A percentile compares a stretch with the other conserved stretches of the same genome.
Conservation (phyloP, 2,113 vertebrate genomes). For the Brachyistius frenatus region DNA sequence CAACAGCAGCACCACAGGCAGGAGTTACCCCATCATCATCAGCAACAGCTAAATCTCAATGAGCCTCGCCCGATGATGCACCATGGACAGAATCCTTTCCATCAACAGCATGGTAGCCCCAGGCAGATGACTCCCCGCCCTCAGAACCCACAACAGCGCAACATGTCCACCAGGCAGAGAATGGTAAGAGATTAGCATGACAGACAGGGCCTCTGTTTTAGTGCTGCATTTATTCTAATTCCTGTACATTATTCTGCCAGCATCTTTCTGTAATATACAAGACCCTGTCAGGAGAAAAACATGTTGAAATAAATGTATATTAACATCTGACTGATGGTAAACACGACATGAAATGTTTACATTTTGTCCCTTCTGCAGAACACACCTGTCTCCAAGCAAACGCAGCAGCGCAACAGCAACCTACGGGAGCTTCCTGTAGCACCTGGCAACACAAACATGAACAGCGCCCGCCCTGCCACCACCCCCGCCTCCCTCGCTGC, state of each 20-base stretch:
- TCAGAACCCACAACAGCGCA: constrained; percentile 84
- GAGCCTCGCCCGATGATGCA: constrained; percentile 87
- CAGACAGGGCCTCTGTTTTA: background rate
- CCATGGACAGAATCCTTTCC: constrained; percentile 89
- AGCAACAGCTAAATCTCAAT: constrained; percentile 72
- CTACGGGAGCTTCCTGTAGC: constrained; percentile 94
- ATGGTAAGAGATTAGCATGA: constrained; percentile 86
- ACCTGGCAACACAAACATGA: constrained; percentile 83
- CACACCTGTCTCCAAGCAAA: constrained; percentile 86
- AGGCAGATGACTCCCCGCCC: constrained; percentile 89
- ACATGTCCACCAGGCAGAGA: constrained; percentile 85
- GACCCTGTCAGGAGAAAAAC: background rate
- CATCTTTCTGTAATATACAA: constrained; percentile 3
- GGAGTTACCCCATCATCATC: constrained; percentile 85
- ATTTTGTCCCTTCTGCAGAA: constrained; percentile 77
- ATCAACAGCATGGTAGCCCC: constrained; percentile 86
- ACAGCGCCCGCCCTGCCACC: constrained; percentile 70
- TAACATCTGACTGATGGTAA: background rate
- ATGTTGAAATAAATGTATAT: background rate
- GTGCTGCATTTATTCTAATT: background rate
- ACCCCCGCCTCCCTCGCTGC: constrained; percentile 79
- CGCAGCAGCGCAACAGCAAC: constrained; percentile 94
- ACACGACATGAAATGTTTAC: constrained; percentile 1
- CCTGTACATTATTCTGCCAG: background rate
- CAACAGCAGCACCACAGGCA: constrained; percentile 86